Evolutionary conservation across 2,888 invertebrate species (phyloP).

Genomic region (Drosophila acutilabella): DNA sequence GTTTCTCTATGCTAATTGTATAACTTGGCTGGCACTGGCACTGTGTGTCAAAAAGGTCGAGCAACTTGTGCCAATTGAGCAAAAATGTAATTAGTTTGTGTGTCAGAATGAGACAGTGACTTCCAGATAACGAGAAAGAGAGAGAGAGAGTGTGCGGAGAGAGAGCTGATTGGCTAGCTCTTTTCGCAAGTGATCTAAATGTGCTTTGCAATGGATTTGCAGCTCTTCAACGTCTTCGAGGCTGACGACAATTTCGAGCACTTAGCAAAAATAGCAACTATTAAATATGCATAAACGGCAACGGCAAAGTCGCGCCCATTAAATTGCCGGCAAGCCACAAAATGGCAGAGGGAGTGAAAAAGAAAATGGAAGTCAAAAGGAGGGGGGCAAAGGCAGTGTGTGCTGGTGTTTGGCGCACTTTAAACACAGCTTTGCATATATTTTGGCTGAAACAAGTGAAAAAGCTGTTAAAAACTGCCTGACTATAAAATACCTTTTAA

Average conservation of each 20-base stretch:
- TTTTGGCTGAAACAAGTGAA: slow-evolving; percentile 57
- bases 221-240: slow-evolving; percentile 41
- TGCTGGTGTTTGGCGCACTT: slow-evolving; percentile 54
- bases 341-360: slow-evolving; percentile 20
- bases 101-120: slow-evolving; percentile 23
- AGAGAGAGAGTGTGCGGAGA: not conserved
- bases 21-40: slow-evolving; percentile 52
- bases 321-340: slow-evolving; percentile 71
- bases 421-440: slow-evolving; percentile 83
- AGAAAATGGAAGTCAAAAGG: not conserved
- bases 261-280: slow-evolving; percentile 82
- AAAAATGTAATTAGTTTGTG: slow-evolving; percentile 74
- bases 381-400: slow-evolving; percentile 9
- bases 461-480: not conserved
- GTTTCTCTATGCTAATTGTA: slow-evolving; percentile 66
- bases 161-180: slow-evolving; percentile 19
- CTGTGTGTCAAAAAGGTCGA: slow-evolving; percentile 62
- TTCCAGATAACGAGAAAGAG: not conserved
- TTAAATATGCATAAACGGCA: slow-evolving; percentile 77
- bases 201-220: slow-evolving; percentile 53
- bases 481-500: not conserved
- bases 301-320: slow-evolving; percentile 73
- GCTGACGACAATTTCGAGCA: slow-evolving; percentile 71
- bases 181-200: slow-evolving; percentile 35
- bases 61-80: slow-evolving; percentile 62